Conservation (phyloP, 2,797 vertebrate species). For the Pteropus rufus region DNA sequence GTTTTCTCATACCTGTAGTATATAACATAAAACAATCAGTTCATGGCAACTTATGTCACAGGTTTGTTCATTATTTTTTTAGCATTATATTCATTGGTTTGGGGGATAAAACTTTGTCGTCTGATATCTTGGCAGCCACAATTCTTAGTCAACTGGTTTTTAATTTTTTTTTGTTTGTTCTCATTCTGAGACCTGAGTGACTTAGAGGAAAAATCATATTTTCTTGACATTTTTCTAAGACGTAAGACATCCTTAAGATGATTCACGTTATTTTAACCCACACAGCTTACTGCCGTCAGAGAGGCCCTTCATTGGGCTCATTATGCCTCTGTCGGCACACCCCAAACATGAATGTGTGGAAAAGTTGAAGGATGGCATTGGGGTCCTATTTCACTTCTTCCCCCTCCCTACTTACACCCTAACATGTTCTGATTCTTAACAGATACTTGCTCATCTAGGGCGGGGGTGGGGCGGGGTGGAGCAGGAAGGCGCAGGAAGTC, state of each 20-base stretch:
- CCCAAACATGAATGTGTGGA: not conserved
- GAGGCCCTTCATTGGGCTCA: not conserved
- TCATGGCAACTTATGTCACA: not conserved
- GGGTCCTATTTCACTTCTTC: no score
- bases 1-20: not conserved
- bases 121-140: not conserved
- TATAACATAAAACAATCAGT: not conserved
- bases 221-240: conserved; percentile 14
- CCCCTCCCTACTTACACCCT: not conserved
- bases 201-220: not conserved
- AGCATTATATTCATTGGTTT: not conserved
- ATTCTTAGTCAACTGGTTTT: not conserved
- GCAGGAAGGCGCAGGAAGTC: not conserved
- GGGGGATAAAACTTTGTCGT: not conserved
- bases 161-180: not conserved
- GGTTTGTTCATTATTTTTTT: not conserved
- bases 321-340: not conserved
- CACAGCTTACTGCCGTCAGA: not conserved
- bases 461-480: not conserved
- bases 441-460: not conserved
- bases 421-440: not conserved
- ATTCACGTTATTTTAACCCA: not conserved
- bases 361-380: not conserved
- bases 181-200: not conserved
- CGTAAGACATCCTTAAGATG: not conserved